A percentile compares a stretch with the other conserved stretches of the same genome.
These are phyloP conservation scores for Ceyx margarethae DNA, from an alignment of 2,113 vertebrate species.

Conservation along the genomic window DNA sequence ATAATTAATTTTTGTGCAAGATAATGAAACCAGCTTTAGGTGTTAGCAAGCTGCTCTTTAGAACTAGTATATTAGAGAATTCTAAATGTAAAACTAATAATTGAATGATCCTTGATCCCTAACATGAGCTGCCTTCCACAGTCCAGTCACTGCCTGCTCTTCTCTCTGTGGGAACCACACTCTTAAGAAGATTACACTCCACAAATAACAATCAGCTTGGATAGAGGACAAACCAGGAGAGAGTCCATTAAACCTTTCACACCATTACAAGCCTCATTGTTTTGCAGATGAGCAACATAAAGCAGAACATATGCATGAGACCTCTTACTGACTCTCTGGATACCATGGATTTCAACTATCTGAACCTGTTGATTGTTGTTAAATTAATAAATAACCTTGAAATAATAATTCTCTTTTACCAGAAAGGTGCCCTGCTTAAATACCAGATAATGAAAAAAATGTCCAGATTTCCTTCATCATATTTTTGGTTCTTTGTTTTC, in stretches of 20 bases:
- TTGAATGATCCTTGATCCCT: constrained; percentile 73
- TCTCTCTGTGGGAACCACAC: constrained; percentile 70
- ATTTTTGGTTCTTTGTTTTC: constrained; percentile 12
- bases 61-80: constrained; percentile 19
- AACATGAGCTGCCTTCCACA: constrained; percentile 62
- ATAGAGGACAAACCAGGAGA: constrained; percentile 70
- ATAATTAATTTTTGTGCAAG: background rate
- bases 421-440: constrained; percentile 60
- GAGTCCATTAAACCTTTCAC: constrained; percentile 80
- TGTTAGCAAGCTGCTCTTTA: constrained; percentile 49
- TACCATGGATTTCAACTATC: constrained; percentile 64
- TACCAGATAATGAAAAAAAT: constrained; percentile 8
- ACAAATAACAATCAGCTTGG: constrained; percentile 82
- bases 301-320: constrained; percentile 75
- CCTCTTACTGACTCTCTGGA: constrained; percentile 66
- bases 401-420: constrained; percentile 59
- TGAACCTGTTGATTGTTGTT: constrained; percentile 67
- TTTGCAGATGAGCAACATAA: constrained; percentile 85
- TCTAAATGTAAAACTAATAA: constrained; percentile 68
- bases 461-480: background rate
- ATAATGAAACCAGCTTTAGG: constrained; percentile 33
- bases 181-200: constrained; percentile 79
- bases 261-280: constrained; percentile 84
- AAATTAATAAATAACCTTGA: constrained; percentile 73
- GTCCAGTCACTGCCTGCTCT: constrained; percentile 47